Percentiles rank a stretch among this genome's conserved stretches.
phyloP scores from a whole-genome alignment of 2,797 vertebrate genomes.

The Echiichthys vipera region DNA sequence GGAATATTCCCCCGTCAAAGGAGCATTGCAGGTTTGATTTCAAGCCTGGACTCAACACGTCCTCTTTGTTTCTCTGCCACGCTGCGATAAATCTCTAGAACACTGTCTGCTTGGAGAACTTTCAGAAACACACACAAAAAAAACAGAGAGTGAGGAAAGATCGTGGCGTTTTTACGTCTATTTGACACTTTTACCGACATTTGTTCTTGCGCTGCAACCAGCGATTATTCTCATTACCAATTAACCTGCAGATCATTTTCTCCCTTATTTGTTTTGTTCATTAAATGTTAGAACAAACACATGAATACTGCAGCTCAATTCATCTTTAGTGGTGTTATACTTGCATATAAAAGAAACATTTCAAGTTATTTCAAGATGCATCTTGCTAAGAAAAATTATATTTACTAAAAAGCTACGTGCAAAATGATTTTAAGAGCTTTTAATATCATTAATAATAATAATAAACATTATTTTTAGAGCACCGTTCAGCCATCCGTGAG shows the following conservation, averaged over 20 bases:
- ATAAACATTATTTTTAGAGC: too few relatives aligned
- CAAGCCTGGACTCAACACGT: conserved; percentile 48
- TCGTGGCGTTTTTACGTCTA: too few relatives aligned
- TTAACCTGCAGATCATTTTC: neutral
- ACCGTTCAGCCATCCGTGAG: too few relatives aligned
- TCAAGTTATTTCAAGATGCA: neutral
- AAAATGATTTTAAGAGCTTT: neutral
- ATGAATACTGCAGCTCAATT: neutral
- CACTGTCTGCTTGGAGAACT: conserved; percentile 65
- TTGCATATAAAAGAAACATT: neutral
- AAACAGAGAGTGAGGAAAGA: neutral
- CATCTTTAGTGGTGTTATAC: neutral
- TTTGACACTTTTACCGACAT: neutral
- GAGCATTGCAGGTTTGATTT: conserved; percentile 61
- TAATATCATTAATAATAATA: too few relatives aligned
- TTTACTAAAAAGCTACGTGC: neutral
- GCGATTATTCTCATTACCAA: neutral
- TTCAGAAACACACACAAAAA: conserved; percentile 54
- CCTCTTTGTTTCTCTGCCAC: conserved; percentile 56
- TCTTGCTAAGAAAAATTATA: neutral
- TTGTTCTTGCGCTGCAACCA: neutral
- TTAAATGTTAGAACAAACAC: neutral
- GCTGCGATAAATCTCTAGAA: conserved; percentile 68
- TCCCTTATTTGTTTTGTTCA: neutral
- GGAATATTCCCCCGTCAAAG: conserved; percentile 58